Conservation (phyloP, 2,888 invertebrate genomes). For the Pemphredon lugubris region DNA sequence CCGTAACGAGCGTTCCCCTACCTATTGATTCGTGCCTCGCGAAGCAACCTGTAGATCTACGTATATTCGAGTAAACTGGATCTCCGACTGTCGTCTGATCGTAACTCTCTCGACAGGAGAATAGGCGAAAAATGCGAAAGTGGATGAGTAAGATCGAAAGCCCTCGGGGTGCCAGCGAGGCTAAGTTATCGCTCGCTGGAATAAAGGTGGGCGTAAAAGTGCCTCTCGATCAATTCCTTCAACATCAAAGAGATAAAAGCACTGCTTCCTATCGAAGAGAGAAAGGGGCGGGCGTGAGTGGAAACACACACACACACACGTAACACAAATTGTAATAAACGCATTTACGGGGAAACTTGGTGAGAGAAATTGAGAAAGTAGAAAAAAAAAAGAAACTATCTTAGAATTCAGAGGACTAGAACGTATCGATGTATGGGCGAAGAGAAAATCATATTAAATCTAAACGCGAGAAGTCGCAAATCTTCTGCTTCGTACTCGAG, state of each 20-base stretch:
- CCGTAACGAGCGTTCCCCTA: no score
- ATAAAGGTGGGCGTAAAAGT: constrained; percentile 52
- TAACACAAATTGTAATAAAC: not conserved
- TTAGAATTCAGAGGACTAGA: no score
- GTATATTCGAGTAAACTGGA: constrained; percentile 28
- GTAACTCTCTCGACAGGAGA: constrained; percentile 41
- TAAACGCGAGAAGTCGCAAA: no score
- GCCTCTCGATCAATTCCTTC: constrained; percentile 53
- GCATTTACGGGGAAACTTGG: no score
- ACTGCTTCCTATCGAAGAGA: constrained; percentile 8
- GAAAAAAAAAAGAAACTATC: no score
- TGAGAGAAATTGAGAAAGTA: no score
- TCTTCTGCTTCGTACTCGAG: no score
- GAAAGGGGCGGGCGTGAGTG: not conserved
- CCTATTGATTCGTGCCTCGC: not conserved
- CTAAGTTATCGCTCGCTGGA: constrained; percentile 54
- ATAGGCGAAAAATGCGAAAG: constrained; percentile 36
- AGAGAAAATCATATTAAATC: no score
- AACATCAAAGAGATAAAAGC: constrained; percentile 50
- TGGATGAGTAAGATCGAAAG: constrained; percentile 56
- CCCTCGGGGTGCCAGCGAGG: constrained; percentile 41
- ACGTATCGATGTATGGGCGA: no score
- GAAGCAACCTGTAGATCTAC: constrained; percentile 35
- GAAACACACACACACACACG: not conserved
- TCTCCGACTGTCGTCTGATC: constrained; percentile 41